Conservation (phyloP, 2,888 invertebrate species). For the Lamellibrachia columna region DNA sequence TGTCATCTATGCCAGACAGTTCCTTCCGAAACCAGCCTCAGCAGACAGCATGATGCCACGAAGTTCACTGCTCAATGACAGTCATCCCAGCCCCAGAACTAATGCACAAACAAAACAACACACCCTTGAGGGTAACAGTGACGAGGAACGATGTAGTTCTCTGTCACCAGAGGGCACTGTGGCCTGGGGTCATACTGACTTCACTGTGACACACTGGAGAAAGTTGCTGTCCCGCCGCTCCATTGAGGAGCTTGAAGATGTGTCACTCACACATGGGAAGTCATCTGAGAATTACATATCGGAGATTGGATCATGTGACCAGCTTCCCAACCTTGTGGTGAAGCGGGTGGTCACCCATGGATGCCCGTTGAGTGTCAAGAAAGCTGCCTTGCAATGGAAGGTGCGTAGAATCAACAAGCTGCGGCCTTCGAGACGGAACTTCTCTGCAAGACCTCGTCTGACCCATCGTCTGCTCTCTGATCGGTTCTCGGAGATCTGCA, state of each 20-base stretch:
- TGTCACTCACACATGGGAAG: background rate
- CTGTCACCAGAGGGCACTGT: no score
- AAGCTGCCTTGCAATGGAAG: constrained; percentile 9
- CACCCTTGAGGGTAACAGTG: no score
- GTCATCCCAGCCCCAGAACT: background rate
- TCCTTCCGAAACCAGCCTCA: background rate
- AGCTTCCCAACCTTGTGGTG: background rate
- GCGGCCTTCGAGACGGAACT: background rate
- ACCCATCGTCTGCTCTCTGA: background rate
- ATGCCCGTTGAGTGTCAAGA: background rate
- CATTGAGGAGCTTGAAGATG: background rate
- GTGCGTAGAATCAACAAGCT: background rate
- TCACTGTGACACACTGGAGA: background rate
- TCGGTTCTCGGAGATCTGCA: background rate
- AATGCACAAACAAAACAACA: no score
- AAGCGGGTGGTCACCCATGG: background rate
- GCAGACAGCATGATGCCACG: background rate
- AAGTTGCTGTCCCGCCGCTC: background rate
- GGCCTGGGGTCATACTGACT: background rate
- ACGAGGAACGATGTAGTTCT: no score
- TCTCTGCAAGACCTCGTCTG: background rate
- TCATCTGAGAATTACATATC: background rate
- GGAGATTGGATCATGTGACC: background rate
- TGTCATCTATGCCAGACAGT: background rate
- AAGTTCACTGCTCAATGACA: background rate